Evolutionary conservation across 2,113 vertebrate species (phyloP).

Genomic region (Pollimyrus isidori): DNA sequence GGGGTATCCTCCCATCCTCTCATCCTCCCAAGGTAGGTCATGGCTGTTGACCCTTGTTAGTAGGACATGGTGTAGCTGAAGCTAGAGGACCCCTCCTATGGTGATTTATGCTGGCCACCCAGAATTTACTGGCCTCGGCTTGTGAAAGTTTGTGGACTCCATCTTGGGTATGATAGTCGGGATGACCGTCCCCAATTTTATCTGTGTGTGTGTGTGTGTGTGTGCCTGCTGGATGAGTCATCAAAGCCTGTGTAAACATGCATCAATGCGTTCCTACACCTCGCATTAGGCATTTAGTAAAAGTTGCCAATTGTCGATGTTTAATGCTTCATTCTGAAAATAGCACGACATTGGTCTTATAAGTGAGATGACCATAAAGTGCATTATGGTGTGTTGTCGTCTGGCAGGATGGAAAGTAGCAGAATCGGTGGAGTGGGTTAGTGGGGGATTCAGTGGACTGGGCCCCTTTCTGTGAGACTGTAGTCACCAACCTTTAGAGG

Average conservation of each 20-base stretch:
- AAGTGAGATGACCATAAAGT: not conserved
- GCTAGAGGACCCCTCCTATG: no score
- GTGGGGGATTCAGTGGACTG: conserved; percentile 20
- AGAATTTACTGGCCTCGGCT: not conserved
- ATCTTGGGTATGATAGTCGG: conserved; percentile 1
- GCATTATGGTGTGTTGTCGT: not conserved
- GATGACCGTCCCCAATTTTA: not conserved
- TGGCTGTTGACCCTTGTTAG: not conserved
- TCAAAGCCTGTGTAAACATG: conserved; percentile 29
- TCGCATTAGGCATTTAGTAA: not conserved
- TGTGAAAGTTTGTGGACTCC: not conserved
- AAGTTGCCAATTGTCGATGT: not conserved
- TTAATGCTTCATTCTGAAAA: conserved; percentile 11
- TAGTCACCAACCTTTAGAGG: not conserved
- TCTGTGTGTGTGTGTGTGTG: not conserved
- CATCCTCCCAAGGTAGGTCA: not conserved
- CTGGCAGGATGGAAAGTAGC: not conserved
- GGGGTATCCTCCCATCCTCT: no score
- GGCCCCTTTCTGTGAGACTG: conserved; percentile 19
- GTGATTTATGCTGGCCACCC: not conserved
- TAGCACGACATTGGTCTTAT: not conserved
- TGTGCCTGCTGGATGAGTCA: conserved; percentile 20
- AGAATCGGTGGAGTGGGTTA: not conserved
- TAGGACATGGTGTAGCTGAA: not conserved
- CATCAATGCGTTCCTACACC: not conserved